Conservation (phyloP, 2,113 vertebrate species). For the Epinephelus lanceolatus region DNA sequence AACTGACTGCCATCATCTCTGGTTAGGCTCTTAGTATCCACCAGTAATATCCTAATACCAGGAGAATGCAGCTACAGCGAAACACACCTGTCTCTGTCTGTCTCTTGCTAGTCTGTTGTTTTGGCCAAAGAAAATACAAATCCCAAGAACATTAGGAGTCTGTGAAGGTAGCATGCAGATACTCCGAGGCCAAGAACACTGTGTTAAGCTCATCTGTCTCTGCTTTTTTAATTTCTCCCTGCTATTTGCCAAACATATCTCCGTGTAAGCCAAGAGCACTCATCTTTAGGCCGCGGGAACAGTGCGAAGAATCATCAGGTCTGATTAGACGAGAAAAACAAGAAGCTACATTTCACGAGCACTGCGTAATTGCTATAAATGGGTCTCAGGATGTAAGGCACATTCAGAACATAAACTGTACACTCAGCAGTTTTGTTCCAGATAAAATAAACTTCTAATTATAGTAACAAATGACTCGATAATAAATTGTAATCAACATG, state of each 20-base stretch:
- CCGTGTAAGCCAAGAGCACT: constrained; percentile 47
- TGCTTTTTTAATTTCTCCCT: constrained; percentile 30
- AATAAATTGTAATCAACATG: constrained; percentile 62
- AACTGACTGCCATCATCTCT: constrained; percentile 49
- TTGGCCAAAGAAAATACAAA: constrained; percentile 66
- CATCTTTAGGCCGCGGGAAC: constrained; percentile 49
- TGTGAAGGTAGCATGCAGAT: constrained; percentile 38
- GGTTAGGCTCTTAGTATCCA: constrained; percentile 37
- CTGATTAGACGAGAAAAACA: constrained; percentile 46
- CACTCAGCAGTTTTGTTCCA: constrained; percentile 41
- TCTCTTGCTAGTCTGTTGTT: constrained; percentile 44
- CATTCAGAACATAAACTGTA: constrained; percentile 15
- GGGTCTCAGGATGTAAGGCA: constrained; percentile 7
- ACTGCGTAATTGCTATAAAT: constrained; percentile 34
- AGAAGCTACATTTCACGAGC: constrained; percentile 28
- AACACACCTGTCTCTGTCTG: constrained; percentile 64
- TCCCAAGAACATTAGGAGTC: constrained; percentile 37
- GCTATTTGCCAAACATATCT: constrained; percentile 64
- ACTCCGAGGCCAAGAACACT: constrained; percentile 57
- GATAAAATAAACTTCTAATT: constrained; percentile 48
- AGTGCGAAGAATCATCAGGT: constrained; percentile 32
- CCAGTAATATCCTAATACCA: constrained; percentile 63
- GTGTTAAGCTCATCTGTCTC: constrained; percentile 62
- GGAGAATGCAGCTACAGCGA: constrained; percentile 55
- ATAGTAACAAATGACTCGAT: constrained; percentile 22